Conservation (phyloP, 1,140 invertebrate genomes). For the Laupala kohalensis region DNA sequence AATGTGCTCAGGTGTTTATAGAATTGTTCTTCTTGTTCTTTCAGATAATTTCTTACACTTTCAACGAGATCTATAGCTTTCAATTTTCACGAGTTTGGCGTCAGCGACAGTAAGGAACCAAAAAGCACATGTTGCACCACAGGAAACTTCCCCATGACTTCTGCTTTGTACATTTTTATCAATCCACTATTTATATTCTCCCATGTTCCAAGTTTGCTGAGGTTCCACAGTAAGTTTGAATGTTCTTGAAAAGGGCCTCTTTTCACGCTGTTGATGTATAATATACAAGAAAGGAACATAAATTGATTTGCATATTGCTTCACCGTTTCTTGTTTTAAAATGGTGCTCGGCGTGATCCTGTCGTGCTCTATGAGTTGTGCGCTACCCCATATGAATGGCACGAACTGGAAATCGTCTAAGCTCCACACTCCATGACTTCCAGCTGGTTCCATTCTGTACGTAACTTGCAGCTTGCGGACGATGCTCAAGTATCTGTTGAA, state of each 20-base stretch:
- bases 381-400: conserved; percentile 98
- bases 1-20: no score
- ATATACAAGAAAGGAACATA: conserved; percentile 88
- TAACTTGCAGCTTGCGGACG: conserved; percentile 73
- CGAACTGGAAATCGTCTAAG: conserved; percentile 96
- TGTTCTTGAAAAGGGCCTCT: conserved; percentile 97
- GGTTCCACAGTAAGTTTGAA: conserved; percentile 97
- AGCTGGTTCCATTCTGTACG: conserved; percentile 96
- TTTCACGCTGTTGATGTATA: conserved; percentile 89
- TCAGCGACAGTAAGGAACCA: conserved; percentile 58
- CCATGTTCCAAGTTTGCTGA: conserved; percentile 87
- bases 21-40: no score
- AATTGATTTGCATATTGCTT: conserved; percentile 66
- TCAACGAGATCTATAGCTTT: no score
- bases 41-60: no score
- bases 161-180: conserved; percentile 98
- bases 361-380: conserved; percentile 83
- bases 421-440: conserved; percentile 99
- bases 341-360: conserved; percentile 70
- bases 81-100: background rate
- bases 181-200: conserved; percentile 89
- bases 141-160: conserved; percentile 91
- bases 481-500: conserved; percentile 76
- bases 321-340: conserved; percentile 66
- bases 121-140: conserved; percentile 95